Conservation (phyloP, 1,140 invertebrate genomes). For the Atta cephalotes region DNA sequence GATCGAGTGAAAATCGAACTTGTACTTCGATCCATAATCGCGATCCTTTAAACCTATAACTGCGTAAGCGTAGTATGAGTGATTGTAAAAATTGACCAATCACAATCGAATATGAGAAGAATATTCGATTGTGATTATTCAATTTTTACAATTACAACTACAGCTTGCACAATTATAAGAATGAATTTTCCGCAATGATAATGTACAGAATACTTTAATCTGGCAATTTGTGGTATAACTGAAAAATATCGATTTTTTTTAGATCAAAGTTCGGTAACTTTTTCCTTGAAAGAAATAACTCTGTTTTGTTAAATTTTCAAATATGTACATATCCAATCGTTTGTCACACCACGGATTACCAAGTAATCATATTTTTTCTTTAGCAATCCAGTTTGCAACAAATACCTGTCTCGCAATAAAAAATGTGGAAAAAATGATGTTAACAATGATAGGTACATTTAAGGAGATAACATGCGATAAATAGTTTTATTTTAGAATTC, state of each 20-base stretch:
- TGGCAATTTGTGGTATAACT: neutral
- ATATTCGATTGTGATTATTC: too few species aligned
- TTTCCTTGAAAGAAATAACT: neutral
- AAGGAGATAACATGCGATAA: neutral
- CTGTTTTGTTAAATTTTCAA: neutral
- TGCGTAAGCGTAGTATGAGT: too few species aligned
- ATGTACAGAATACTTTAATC: neutral
- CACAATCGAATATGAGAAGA: too few species aligned
- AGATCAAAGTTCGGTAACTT: neutral
- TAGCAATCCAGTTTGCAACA: neutral
- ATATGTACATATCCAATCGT: neutral
- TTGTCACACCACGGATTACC: conserved; percentile 1
- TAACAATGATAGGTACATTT: conserved; percentile 27
- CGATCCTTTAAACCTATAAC: neutral
- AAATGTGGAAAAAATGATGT: neutral
- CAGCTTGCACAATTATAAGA: too few species aligned
- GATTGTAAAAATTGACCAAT: too few species aligned
- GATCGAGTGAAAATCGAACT: conserved; percentile 18
- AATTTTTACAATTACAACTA: too few species aligned
- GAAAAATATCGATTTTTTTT: neutral
- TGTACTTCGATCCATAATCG: neutral
- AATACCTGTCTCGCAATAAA: conserved; percentile 3
- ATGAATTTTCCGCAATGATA: neutral
- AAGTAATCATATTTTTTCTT: neutral
- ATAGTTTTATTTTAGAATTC: neutral